Percentiles rank a stretch among this genome's conserved stretches.
Conservation (phyloP, 1,140 invertebrate genomes). For the Plodia interpunctella region DNA sequence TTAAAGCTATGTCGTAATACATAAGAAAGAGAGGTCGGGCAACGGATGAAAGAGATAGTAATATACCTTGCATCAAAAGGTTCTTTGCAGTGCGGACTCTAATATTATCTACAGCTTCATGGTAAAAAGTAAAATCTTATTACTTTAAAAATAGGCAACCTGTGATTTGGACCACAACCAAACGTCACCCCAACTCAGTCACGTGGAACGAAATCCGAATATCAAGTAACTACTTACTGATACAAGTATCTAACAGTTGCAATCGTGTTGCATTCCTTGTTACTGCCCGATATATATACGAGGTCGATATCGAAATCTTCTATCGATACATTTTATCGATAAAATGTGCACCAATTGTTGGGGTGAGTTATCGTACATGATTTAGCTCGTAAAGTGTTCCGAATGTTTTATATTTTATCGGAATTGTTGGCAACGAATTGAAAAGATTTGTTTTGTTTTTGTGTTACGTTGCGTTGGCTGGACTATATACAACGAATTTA, state of each 20-base stretch:
- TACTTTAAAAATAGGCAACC: neutral
- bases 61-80: too few species aligned
- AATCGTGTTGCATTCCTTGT: slow-evolving; percentile 44
- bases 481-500: too few species aligned
- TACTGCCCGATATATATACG: slow-evolving; percentile 31
- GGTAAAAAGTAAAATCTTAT: neutral
- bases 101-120: too few species aligned
- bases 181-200: slow-evolving; percentile 21
- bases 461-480: too few species aligned
- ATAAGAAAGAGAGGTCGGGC: too few species aligned
- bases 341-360: slow-evolving; percentile 22
- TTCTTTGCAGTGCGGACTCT: too few species aligned
- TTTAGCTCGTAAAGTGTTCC: neutral
- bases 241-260: slow-evolving; percentile 43
- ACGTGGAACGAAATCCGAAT: slow-evolving; percentile 46
- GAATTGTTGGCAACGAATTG: slow-evolving; percentile 6
- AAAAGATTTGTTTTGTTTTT: too few species aligned
- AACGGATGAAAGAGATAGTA: too few species aligned
- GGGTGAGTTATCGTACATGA: slow-evolving; percentile 15
- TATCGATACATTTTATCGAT: slow-evolving; percentile 26
- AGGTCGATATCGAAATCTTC: slow-evolving; percentile 32
- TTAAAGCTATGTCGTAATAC: too few species aligned
- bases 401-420: slow-evolving; percentile 13
- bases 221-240: slow-evolving; percentile 24
- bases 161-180: neutral